Base-by-base conservation (phyloP, 23 tunicate species). In the Styela clava region DNA sequence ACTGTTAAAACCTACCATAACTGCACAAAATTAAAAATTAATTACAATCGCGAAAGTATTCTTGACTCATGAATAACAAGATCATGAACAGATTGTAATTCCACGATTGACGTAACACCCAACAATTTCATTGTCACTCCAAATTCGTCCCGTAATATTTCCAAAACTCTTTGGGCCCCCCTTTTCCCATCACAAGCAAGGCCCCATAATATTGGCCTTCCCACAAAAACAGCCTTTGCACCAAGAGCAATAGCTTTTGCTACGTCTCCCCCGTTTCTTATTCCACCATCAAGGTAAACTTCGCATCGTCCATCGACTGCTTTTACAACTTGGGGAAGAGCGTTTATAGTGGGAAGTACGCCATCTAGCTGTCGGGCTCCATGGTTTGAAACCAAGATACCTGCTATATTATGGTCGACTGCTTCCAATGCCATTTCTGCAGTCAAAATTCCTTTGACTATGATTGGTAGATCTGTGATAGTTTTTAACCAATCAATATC, bases 401-500 rank as follows among this genome's bases (percentile, higher is more conserved):
- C 92, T 65, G 68, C 83, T 1, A 78, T 87, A n/a, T 62, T 69
- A 69, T 74, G 81, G 19, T 83, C 79, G 16, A 87, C 83, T 16
- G 92, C 92, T 63, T 68, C 32, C 68, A 3, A 2, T 20, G 92
- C 92, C 92, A 83, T 82, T 61, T 87, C 92, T 74, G 74, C 86
- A 31, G 96, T 90, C 2, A 90, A 2, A 52, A 90, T 85, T 76
- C 90, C 96, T 74, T 90, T 90, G 3, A 90, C 52, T 16, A 90
- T 86, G 74, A 90, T 74, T 3, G 96, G 96, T 21, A 90, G 63
- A 2, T 69, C 52, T 20, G 90, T 85, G 74, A 90, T 85, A 34
- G 90, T 34, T 80, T 85, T 90, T 35, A 90, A 63, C 96, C 96
- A 90, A 31, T 61, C 68, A 76, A 90, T 77, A 82, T 90, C 86